These are phyloP conservation scores for Paracyclopina nana DNA, from an alignment of 1,140 invertebrate species.

Conservation along the genomic window DNA sequence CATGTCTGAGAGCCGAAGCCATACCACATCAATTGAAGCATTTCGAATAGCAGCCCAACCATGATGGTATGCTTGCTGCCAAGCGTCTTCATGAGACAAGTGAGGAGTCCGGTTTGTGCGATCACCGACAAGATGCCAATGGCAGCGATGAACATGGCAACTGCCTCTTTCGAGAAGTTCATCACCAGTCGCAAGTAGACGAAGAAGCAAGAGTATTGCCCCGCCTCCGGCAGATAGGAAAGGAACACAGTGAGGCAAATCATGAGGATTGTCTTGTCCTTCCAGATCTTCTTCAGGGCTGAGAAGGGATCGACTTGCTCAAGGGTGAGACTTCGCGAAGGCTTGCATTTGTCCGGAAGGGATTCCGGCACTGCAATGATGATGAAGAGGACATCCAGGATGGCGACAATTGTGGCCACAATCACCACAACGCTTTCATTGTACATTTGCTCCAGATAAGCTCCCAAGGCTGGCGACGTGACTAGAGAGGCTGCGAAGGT, in stretches of 20 bases:
- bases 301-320: slow-evolving; percentile 96
- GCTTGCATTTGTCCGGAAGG: slow-evolving; percentile 74
- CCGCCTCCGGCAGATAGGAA: slow-evolving; percentile 84
- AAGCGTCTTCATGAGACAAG: slow-evolving; percentile 68
- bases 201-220: slow-evolving; percentile 90
- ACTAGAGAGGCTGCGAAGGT: slow-evolving; percentile 96
- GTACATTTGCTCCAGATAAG: slow-evolving; percentile 71
- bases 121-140: slow-evolving; percentile 89
- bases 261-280: slow-evolving; percentile 87
- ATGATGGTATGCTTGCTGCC: slow-evolving; percentile 94
- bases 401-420: slow-evolving; percentile 73
- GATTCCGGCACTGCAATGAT: slow-evolving; percentile 93
- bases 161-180: slow-evolving; percentile 81
- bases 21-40: slow-evolving; percentile 43
- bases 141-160: slow-evolving; percentile 91
- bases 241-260: slow-evolving; percentile 92
- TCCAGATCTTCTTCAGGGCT: slow-evolving; percentile 73
- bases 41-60: slow-evolving; percentile 84
- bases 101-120: slow-evolving; percentile 64
- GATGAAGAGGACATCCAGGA: slow-evolving; percentile 95
- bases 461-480: slow-evolving; percentile 86
- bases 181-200: slow-evolving; percentile 94
- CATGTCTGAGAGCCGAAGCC: slow-evolving; percentile 22
- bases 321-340: slow-evolving; percentile 39
- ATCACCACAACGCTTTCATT: slow-evolving; percentile 87